These are phyloP conservation scores for Helobdella robusta DNA, from an alignment of 2,888 invertebrate species.

Conservation along the genomic window DNA sequence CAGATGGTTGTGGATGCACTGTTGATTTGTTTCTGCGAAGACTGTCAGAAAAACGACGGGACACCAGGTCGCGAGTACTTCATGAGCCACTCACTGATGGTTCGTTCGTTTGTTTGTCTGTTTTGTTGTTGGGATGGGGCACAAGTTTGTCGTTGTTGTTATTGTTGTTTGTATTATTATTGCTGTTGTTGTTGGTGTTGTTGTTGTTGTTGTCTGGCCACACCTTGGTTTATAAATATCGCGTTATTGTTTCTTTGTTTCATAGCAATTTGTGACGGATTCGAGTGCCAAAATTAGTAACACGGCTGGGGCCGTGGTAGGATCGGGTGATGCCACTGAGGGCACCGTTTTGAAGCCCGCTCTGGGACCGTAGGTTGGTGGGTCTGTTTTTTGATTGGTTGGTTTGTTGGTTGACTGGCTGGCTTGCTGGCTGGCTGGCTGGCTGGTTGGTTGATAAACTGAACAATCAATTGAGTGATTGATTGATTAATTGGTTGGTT, in stretches of 20 bases:
- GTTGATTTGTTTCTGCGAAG: conserved; percentile 86
- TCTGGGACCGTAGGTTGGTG: background rate
- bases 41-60: conserved; percentile 68
- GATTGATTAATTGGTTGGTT: no score
- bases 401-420: background rate
- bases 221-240: no score
- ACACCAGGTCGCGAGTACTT: conserved; percentile 46
- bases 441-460: no score
- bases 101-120: conserved; percentile 28
- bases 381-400: no score
- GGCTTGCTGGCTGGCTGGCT: no score
- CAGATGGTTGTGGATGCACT: conserved; percentile 89
- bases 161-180: no score
- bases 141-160: background rate
- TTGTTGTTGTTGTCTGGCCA: no score
- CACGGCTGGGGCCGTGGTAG: background rate
- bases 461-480: no score
- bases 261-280: conserved; percentile 27
- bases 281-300: conserved; percentile 22
- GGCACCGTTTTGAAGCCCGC: conserved; percentile 4
- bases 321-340: background rate
- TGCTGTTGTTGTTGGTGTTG: no score
- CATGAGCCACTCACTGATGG: conserved; percentile 48
- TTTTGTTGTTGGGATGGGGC: background rate
- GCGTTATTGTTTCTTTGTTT: background rate